Conservation (phyloP, 64 coral and sea anemone species). For the Actinia equina region DNA sequence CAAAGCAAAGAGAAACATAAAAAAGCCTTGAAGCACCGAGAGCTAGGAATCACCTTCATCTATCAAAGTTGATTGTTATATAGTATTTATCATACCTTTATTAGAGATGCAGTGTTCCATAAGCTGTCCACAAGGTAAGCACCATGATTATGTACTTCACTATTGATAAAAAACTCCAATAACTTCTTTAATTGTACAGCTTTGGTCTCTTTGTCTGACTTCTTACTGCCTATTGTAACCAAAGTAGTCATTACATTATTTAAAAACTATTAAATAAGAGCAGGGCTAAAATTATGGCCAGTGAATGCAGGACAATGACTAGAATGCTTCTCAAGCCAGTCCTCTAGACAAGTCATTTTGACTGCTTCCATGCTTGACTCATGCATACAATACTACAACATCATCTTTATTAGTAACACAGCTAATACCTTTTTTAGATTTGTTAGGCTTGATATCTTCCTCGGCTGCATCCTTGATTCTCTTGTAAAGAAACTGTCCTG, state of each 20-base stretch:
- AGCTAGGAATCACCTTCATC: not conserved
- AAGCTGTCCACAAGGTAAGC: conserved; percentile 97
- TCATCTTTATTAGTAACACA: no score
- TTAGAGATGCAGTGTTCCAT: conserved; percentile 62
- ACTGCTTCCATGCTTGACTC: no score
- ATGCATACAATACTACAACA: no score
- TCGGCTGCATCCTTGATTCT: conserved; percentile 75
- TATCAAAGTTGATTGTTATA: not conserved
- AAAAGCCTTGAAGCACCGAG: no score
- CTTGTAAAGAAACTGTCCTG: conserved; percentile 73
- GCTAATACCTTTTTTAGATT: conserved; percentile 63
- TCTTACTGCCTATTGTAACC: conserved; percentile 25
- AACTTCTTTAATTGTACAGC: conserved; percentile 74
- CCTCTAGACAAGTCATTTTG: no score
- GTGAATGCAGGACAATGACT: no score
- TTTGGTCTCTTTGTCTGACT: conserved; percentile 73
- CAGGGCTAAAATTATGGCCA: not conserved
- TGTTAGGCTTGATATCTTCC: conserved; percentile 57
- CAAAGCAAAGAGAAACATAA: no score
- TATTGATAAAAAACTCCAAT: conserved; percentile 83
- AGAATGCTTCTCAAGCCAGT: no score
- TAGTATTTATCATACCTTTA: conserved; percentile 51
- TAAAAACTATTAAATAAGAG: not conserved
- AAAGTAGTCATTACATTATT: not conserved
- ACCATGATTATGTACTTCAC: conserved; percentile 89